A percentile compares a stretch with the other conserved stretches of the same genome.
phyloP scores from a whole-genome alignment of 2,797 vertebrate genomes.

The Carcharodon carcharias region DNA sequence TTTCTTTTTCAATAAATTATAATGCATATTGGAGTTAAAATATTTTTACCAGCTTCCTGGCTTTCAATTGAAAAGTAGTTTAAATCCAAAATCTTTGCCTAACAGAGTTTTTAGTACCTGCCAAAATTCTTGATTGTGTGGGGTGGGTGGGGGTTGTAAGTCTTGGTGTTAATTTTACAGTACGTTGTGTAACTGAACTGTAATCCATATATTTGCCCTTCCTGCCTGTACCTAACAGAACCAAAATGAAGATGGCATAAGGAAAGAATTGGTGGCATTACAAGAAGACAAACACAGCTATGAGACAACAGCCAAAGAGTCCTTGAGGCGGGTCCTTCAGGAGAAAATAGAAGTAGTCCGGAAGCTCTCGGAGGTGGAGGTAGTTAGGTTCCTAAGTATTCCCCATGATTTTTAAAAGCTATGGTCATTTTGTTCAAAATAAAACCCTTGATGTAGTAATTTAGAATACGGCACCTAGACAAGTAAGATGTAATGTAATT shows the following conservation, averaged over 20 bases:
- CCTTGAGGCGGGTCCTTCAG: constrained; percentile 94
- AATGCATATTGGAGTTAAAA: neutral
- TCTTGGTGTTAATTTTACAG: neutral
- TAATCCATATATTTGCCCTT: neutral
- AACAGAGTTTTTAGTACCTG: neutral
- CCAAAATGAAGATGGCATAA: constrained; percentile 94
- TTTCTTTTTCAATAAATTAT: neutral
- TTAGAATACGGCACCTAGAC: neutral
- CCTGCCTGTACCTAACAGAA: constrained; percentile 59
- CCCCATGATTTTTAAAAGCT: neutral
- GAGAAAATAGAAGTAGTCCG: constrained; percentile 98
- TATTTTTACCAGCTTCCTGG: neutral
- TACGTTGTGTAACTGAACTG: neutral
- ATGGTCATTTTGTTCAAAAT: neutral
- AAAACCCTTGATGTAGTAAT: neutral
- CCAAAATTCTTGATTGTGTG: neutral
- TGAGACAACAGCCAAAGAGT: constrained; percentile 96
- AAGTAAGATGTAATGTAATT: neutral
- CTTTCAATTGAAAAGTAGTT: neutral
- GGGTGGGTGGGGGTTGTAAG: neutral
- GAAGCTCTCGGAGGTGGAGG: constrained; percentile 97
- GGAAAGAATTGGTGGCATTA: constrained; percentile 88
- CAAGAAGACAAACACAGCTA: constrained; percentile 99
- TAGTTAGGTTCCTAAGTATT: constrained; percentile 46
- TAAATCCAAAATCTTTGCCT: neutral